phyloP scores from a whole-genome alignment of 2,797 vertebrate species.

The Remorina albescens region DNA sequence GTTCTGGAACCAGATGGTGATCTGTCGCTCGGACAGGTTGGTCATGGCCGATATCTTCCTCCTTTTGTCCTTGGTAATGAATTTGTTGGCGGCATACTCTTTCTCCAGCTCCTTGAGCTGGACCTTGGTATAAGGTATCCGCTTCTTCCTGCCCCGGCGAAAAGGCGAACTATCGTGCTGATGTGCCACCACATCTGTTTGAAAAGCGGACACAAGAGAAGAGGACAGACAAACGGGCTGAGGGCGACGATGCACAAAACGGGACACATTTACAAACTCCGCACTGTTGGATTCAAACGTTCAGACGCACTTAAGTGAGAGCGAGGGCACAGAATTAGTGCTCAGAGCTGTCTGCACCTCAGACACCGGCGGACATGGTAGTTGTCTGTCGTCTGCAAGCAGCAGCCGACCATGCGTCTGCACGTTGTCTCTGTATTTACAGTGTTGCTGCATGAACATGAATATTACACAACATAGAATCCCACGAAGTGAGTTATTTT shows the following conservation, averaged over 20 bases:
- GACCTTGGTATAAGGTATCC: conserved; percentile 88
- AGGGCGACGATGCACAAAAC: conserved; percentile 7
- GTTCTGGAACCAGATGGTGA: conserved; percentile 91
- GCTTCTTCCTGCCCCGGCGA: conserved; percentile 87
- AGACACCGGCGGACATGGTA: conserved; percentile 43
- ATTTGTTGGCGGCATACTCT: conserved; percentile 88
- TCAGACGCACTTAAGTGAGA: not conserved
- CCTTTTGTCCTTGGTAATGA: conserved; percentile 90
- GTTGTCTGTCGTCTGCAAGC: conserved; percentile 22
- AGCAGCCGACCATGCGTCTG: conserved; percentile 9
- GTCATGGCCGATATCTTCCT: conserved; percentile 88
- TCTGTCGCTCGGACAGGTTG: conserved; percentile 87
- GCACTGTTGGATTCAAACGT: not conserved
- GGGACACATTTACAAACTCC: not conserved
- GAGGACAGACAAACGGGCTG: conserved; percentile 1
- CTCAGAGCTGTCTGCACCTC: conserved; percentile 15
- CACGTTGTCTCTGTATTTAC: not conserved
- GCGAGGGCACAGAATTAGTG: not conserved
- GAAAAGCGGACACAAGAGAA: conserved; percentile 19
- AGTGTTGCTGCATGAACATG: not conserved
- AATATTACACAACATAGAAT: not conserved
- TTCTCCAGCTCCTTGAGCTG: conserved; percentile 89
- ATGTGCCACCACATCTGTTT: conserved; percentile 86
- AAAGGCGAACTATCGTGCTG: conserved; percentile 87
- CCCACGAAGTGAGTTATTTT: no score